Base-by-base conservation (phyloP, 2,888 invertebrate species). In the Endomychus coccineus region DNA sequence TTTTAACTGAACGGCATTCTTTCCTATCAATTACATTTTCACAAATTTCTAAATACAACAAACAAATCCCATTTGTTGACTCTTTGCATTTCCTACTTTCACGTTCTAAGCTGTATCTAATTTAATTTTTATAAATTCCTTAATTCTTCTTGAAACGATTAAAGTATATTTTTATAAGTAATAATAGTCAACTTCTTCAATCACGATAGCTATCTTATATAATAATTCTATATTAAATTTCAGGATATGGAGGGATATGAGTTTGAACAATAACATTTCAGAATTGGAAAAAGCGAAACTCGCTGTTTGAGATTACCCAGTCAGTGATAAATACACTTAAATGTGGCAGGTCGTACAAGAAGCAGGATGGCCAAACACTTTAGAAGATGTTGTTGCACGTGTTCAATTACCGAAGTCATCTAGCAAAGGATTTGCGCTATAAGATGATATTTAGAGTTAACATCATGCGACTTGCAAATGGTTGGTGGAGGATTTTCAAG, bases 291-390 rank as follows among this genome's bases (percentile, higher is more conserved):
- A 95, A 16, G 88, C 95, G 0, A 89, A 94, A 62, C 66, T 96
- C 10, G 96, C 97, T 0, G 97, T 97, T 0, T 97, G 96, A 96
- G 96, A 97, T 62, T 97, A 97, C 62, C 97, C 97, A 0, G 94
- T 97, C 0, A 92, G 92, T 55, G 95, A 97, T 66, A 96, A 92
- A 59, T 97, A 92, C 64, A 96, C 94, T 23, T 97, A 96, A 68
- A 94, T 98, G 84, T 95, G 95, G 88, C 89, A 94, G 61, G 89
- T 90, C 0, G 96, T 96, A 91, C 66, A 66, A 45, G 80, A 82
- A 50, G 86, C 92, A 0, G 78, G 77, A 0, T 73, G 96, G 7
- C 96, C 96, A 0, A 71, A 75, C 16, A 75, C 77, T 3, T 73
- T 87, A 23, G 80, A 84, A 0, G 86, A 85, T 46, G 96, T 94